Conservation (phyloP, 2,113 vertebrate species). For the Microtus montanus region DNA sequence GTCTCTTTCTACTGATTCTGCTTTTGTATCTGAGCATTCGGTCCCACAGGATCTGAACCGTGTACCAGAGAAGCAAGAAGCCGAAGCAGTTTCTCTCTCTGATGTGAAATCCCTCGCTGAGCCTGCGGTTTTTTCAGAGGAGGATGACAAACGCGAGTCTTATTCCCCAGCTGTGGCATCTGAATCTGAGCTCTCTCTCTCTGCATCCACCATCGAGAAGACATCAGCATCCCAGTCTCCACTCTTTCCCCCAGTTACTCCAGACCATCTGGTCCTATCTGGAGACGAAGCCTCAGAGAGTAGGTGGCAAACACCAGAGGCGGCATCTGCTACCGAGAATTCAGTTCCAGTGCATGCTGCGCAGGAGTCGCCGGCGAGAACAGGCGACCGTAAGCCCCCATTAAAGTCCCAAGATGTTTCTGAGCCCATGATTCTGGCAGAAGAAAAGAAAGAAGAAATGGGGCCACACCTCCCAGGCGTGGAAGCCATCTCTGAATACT, state of each 20-base stretch:
- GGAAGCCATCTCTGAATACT: background rate
- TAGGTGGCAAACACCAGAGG: background rate
- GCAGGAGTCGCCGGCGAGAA: background rate
- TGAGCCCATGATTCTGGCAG: constrained; percentile 8
- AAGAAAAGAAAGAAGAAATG: constrained; percentile 43
- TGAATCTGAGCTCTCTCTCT: background rate
- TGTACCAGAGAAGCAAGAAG: constrained; percentile 41
- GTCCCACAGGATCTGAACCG: constrained; percentile 44
- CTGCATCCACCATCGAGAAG: background rate
- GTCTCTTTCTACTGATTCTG: constrained; percentile 75
- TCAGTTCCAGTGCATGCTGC: background rate
- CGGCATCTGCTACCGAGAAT: constrained; percentile 46
- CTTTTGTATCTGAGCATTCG: constrained; percentile 72
- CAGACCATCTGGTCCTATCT: background rate
- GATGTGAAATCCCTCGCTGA: background rate
- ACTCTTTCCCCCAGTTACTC: background rate
- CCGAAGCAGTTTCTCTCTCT: background rate
- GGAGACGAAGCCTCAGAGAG: constrained; percentile 51
- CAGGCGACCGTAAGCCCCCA: background rate
- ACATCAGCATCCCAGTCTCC: background rate
- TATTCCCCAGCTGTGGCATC: constrained; percentile 11
- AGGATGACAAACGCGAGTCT: constrained; percentile 32
- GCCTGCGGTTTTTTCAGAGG: constrained; percentile 61
- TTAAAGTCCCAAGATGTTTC: constrained; percentile 34
- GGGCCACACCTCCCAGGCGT: background rate